Evolutionary conservation across 1,140 invertebrate genomes (phyloP), one percentile per base, ranked within the genome.

Genomic region (Bombus picipes): DNA sequence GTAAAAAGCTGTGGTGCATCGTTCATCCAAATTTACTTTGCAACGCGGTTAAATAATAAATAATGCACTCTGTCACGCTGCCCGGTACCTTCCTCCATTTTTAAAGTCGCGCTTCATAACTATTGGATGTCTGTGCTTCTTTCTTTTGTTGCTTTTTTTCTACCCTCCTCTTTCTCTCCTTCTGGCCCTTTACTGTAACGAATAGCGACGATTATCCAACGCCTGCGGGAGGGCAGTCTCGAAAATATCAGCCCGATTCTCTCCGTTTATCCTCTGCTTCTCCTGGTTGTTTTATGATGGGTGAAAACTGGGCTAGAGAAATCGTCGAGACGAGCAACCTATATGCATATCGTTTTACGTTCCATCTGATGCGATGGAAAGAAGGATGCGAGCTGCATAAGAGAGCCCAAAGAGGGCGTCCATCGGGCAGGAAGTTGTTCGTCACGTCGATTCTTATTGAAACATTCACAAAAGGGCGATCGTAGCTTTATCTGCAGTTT

Each of bases 401-500:
- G 84, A 81, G 81, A n/a, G 28, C 59, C 28, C 10, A 15, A 32
- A 34, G n/a, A 66, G 15, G n/a, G 39, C 85, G 72, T 75, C 66
- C 62, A 81, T 86, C 83, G 86, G 75, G 71, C 82, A 87, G 90
- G 89, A 90, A 92, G 87, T 92, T 90, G 90, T 91, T 86, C 86
- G 91, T 90, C 91, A 90, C 89, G 87, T 91, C 91, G 90, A 91
- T 94, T 93, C 93, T 94, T 94, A 94, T 94, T 94, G 93, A 94
- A 94, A 94, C 91, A 92, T 94, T 92, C 92, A 94, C 93, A 94
- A 95, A 95, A 95, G 94, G 92, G 92, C 92, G 93, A 94, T 94
- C 92, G 93, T 95, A 94, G 94, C 94, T 94, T 94, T 94, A 95
- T 94, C 94, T 95, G 94, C 93, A 95, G 94, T 95, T 95, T 94